Conservation (phyloP, 2,888 invertebrate species). For the Drosophila nigricruria region DNA sequence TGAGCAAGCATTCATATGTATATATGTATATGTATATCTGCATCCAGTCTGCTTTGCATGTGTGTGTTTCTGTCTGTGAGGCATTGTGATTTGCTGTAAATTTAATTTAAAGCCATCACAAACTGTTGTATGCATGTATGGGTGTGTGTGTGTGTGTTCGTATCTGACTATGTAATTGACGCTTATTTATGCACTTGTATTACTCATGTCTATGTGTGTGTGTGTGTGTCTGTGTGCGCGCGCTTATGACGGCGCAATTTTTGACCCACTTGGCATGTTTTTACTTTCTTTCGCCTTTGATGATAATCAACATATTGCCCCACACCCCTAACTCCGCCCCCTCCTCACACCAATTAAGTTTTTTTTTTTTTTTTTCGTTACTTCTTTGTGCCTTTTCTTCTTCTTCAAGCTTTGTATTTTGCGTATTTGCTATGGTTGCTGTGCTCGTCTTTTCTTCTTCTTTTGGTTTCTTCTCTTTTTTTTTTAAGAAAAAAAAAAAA, state of each 20-base stretch:
- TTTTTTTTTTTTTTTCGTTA: constrained; percentile 16
- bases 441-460: neutral
- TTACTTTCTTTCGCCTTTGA: constrained; percentile 76
- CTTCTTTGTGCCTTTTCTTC: neutral
- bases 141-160: neutral
- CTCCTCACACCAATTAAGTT: constrained; percentile 12
- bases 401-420: constrained; percentile 30
- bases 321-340: neutral
- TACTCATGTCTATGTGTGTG: constrained; percentile 17
- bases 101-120: constrained; percentile 30
- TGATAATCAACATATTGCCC: constrained; percentile 42
- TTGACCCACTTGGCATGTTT: constrained; percentile 75
- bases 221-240: constrained; percentile 12
- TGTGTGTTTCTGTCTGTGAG: constrained; percentile 5
- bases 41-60: neutral
- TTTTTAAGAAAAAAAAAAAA: constrained; percentile 1
- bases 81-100: constrained; percentile 35
- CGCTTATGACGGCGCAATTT: constrained; percentile 62
- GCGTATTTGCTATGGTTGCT: constrained; percentile 27
- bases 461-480: constrained; percentile 1
- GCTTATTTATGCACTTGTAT: constrained; percentile 1
- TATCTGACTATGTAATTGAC: constrained; percentile 5
- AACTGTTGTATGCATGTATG: neutral
- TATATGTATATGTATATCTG: neutral
- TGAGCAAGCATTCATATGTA: neutral